Evolutionary conservation across 1,140 invertebrate genomes (phyloP).

Genomic region (Achatina immaculata): DNA sequence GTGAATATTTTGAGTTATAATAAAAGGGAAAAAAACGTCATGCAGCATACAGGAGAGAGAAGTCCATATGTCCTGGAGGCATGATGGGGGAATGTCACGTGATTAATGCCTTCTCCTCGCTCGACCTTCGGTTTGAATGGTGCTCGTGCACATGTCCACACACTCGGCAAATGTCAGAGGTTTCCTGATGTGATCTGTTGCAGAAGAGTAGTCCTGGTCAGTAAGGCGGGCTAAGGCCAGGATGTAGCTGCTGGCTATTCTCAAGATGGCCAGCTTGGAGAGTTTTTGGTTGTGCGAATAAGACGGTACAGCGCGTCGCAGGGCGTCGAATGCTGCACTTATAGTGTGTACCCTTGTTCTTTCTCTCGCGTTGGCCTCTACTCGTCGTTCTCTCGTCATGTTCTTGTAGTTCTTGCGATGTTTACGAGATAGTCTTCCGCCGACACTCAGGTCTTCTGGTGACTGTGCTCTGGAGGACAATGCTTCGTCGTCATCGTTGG

Average conservation of each 20-base stretch:
- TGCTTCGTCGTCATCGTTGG: slow-evolving; percentile 10
- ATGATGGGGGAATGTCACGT: background rate
- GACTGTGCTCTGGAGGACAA: slow-evolving; percentile 29
- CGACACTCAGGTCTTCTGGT: slow-evolving; percentile 41
- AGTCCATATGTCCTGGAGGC: background rate
- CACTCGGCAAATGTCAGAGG: slow-evolving; percentile 79
- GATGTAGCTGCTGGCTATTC: slow-evolving; percentile 86
- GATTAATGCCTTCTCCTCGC: slow-evolving; percentile 74
- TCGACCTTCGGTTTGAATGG: slow-evolving; percentile 92
- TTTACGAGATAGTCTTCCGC: slow-evolving; percentile 68
- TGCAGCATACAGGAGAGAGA: background rate
- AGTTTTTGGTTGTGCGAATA: slow-evolving; percentile 94
- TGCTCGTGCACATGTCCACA: slow-evolving; percentile 86
- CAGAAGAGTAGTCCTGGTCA: slow-evolving; percentile 68
- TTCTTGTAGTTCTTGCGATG: slow-evolving; percentile 90
- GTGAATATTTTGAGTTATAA: too few species aligned
- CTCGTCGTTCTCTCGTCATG: slow-evolving; percentile 90
- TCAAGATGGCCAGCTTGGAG: slow-evolving; percentile 89
- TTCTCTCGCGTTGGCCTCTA: slow-evolving; percentile 94
- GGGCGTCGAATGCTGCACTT: slow-evolving; percentile 91
- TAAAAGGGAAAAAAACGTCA: too few species aligned
- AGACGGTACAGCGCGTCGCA: slow-evolving; percentile 85
- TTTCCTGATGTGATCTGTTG: slow-evolving; percentile 58
- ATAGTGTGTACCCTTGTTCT: slow-evolving; percentile 93
- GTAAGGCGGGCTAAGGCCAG: slow-evolving; percentile 82